phyloP scores from a whole-genome alignment of 2,113 vertebrate species.

The Cyphomyrus discorhynchus region DNA sequence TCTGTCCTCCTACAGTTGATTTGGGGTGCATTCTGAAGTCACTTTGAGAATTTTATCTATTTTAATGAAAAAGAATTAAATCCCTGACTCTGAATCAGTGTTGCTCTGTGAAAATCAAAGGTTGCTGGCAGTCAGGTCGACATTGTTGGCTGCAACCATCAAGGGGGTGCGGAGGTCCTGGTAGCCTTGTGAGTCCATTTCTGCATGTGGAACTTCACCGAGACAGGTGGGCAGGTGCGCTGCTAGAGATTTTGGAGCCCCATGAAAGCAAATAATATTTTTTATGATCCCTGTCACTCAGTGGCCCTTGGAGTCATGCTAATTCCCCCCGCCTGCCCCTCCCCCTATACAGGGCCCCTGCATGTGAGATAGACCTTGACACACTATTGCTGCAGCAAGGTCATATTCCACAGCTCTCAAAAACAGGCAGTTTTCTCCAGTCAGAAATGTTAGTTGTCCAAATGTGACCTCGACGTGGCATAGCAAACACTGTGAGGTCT shows the following conservation, averaged over 20 bases:
- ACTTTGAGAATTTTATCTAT: neutral
- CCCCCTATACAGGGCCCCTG: neutral
- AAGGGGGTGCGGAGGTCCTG: neutral
- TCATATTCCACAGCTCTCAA: conserved; percentile 1
- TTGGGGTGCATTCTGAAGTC: neutral
- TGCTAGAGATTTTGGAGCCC: neutral
- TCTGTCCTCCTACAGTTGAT: neutral
- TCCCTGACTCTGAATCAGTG: neutral
- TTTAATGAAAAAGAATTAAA: neutral
- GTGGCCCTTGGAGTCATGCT: neutral
- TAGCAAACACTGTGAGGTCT: neutral
- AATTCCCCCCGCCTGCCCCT: too few relatives aligned
- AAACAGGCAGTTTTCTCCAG: neutral
- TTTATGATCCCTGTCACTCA: neutral
- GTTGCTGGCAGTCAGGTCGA: neutral
- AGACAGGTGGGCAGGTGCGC: neutral
- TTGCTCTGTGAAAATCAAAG: neutral
- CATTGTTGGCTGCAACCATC: neutral
- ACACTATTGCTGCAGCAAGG: neutral
- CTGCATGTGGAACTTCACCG: neutral
- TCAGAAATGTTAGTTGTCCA: neutral
- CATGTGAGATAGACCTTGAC: neutral
- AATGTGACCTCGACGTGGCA: neutral
- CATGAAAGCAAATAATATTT: neutral
- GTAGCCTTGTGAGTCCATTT: neutral